phyloP scores from a whole-genome alignment of 2,888 invertebrate species.

The Torymus texanus region DNA sequence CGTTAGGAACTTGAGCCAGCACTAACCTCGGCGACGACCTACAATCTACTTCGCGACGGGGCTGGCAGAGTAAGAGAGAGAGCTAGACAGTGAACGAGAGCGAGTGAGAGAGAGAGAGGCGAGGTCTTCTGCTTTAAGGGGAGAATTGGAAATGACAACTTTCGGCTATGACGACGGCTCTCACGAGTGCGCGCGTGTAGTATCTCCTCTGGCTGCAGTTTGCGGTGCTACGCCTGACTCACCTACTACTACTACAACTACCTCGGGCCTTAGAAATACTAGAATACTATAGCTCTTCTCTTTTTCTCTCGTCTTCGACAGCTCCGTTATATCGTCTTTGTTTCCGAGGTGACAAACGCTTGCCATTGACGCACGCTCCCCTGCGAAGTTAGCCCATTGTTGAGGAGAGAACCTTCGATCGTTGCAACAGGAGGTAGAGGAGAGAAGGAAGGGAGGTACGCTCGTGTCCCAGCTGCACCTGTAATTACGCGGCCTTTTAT shows the following conservation, averaged over 20 bases:
- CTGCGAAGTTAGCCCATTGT: no score
- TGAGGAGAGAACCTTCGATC: no score
- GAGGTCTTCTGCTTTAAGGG: conserved; percentile 59
- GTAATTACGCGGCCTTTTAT: conserved; percentile 10
- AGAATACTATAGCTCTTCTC: no score
- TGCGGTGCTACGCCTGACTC: neutral
- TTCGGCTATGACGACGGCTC: conserved; percentile 59
- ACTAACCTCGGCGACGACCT: conserved; percentile 39
- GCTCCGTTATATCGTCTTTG: neutral
- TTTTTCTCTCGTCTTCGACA: no score
- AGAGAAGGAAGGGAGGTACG: neutral
- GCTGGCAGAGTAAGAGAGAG: no score
- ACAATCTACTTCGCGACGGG: conserved; percentile 4
- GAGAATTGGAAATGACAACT: conserved; percentile 34
- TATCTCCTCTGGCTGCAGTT: neutral
- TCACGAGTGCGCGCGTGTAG: neutral
- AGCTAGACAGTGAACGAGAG: no score
- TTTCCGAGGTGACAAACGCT: no score
- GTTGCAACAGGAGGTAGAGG: no score
- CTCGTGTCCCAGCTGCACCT: neutral
- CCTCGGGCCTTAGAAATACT: no score
- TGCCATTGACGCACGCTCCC: no score
- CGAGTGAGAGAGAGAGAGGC: no score
- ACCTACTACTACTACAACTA: no score
- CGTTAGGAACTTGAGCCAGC: conserved; percentile 70